Base-by-base conservation (phyloP, 1,140 invertebrate genomes). In the Solen grandis region DNA sequence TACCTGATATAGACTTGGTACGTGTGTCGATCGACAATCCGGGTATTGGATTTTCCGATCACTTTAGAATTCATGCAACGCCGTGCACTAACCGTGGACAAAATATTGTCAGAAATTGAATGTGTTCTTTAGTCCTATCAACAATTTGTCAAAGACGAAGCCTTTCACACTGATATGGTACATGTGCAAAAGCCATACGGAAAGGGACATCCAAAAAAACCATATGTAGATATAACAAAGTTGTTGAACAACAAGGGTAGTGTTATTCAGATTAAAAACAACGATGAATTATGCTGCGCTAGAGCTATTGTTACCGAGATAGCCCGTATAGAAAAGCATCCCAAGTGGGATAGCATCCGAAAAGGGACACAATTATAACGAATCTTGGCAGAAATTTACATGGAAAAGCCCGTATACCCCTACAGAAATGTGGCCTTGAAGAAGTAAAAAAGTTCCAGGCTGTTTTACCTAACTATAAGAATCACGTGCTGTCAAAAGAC, bases 41-140 rank as follows among this genome's bases (percentile, higher is more conserved):
- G 41, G 41, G 19, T n/a, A 46, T 46, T 46, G 41, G 41, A 46
- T 46, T 46, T 46, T 46, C 41, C 41, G 19, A 46, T 46, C 41
- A 46, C 8, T 10, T 46, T 46, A 2, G 62, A 65, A 13, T 36
- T 36, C 8, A 35, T 65, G 31, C 62, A 31, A 41, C 68, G 52
- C 27, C 54, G 35, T 5, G 1, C 33, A 57, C 29, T 57, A 50
- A 59, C 33, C 5, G 68, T 46, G 8, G 66, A 70, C 3, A 55
- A 33, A 70, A 36, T 57, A 3, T 38, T 72, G 16, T 46, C 68
- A 22, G 52, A 72, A 33, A 72, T 57, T 57, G 68, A 72, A 27
- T 33, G 52, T n/a, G 22, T 68, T 8, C 22, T 68, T 35, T 29
- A 46, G 25, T 46, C 65, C 8, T 22, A 46, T 38, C 8, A 68